Conservation (phyloP, 2,888 invertebrate genomes). For the Leucania comma region DNA sequence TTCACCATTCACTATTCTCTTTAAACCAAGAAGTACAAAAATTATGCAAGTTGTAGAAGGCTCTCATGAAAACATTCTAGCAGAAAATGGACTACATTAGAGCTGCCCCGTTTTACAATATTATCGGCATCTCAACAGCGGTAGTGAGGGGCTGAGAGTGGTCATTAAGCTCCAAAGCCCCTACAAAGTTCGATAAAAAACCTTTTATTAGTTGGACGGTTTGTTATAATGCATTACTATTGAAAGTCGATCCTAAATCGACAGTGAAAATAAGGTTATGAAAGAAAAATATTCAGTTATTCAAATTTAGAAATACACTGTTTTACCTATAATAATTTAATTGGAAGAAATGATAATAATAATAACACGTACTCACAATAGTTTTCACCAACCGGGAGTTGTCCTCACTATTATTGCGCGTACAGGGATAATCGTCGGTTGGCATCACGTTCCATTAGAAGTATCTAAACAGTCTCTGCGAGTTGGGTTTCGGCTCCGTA, state of each 20-base stretch:
- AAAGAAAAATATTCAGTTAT: neutral
- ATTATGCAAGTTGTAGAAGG: neutral
- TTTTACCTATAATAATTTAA: neutral
- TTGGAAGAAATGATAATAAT: too few species aligned
- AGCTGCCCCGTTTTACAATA: constrained; percentile 1
- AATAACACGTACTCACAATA: too few species aligned
- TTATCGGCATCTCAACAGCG: constrained; percentile 34
- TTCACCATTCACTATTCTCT: too few species aligned
- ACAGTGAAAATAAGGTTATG: neutral
- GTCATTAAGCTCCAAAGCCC: constrained; percentile 44
- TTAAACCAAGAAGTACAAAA: neutral
- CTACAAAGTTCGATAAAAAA: constrained; percentile 46
- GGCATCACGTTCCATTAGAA: too few species aligned
- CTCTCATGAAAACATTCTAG: neutral
- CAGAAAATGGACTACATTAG: constrained; percentile 18
- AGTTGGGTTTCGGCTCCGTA: too few species aligned
- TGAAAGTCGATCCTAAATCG: constrained; percentile 11
- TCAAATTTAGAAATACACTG: neutral
- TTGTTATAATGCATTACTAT: constrained; percentile 25
- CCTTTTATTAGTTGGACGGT: constrained; percentile 36
- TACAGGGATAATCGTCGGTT: too few species aligned
- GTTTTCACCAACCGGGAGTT: too few species aligned
- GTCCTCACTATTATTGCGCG: too few species aligned
- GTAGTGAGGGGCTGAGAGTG: constrained; percentile 25
- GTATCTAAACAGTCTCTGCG: too few species aligned